Conservation (phyloP, 2,888 invertebrate genomes). For the Phyllotreta cruciferae region DNA sequence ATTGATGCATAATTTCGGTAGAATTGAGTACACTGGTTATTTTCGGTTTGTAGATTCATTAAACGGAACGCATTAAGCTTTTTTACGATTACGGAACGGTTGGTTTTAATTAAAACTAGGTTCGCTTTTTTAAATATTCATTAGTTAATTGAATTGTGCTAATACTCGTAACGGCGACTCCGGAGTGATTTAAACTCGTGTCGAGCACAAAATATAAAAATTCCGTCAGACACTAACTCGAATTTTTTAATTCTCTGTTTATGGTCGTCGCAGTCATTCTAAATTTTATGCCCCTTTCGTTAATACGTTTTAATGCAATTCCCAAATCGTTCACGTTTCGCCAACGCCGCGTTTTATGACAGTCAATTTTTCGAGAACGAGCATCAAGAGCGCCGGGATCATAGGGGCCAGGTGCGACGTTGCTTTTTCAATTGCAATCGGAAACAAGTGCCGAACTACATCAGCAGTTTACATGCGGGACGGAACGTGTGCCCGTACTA, state of each 20-base stretch:
- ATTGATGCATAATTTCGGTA: too few species aligned
- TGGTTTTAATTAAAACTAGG: too few species aligned
- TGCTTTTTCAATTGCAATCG: slow-evolving; percentile 45
- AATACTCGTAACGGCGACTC: too few species aligned
- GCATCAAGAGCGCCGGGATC: slow-evolving; percentile 22
- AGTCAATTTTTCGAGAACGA: slow-evolving; percentile 45
- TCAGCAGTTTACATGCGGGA: slow-evolving; percentile 46
- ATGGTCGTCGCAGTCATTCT: slow-evolving; percentile 10
- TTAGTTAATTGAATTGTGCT: too few species aligned
- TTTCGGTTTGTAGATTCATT: not conserved
- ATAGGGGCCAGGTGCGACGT: slow-evolving; percentile 38
- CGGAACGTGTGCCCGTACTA: slow-evolving; percentile 34
- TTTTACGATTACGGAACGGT: not conserved
- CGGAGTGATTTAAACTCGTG: not conserved
- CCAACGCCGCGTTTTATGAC: slow-evolving; percentile 47
- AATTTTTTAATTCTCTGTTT: slow-evolving; percentile 14
- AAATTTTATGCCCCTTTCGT: slow-evolving; percentile 19
- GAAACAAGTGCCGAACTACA: slow-evolving; percentile 47
- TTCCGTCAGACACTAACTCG: slow-evolving; percentile 1
- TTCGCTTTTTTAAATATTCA: too few species aligned
- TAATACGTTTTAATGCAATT: slow-evolving; percentile 34
- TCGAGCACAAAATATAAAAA: slow-evolving; percentile 10
- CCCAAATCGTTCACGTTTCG: slow-evolving; percentile 52
- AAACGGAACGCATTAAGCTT: not conserved
- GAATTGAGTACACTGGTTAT: not conserved